These are phyloP conservation scores for Caenorhabditis auriculariae DNA, from an alignment of 2,888 invertebrate species.

Conservation along the genomic window DNA sequence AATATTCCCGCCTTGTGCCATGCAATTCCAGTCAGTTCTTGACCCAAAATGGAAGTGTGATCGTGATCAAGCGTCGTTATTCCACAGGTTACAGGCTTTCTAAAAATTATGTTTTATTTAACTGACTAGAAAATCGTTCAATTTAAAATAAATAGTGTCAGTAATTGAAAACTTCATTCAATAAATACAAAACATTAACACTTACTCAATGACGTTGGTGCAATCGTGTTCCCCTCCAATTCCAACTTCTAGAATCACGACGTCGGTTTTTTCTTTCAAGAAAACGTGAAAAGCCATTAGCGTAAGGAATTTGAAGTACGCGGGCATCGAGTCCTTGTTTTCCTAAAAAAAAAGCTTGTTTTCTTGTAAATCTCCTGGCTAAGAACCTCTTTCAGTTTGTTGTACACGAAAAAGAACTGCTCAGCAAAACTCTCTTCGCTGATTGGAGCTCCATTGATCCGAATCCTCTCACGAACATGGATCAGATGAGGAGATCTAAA, in stretches of 20 bases:
- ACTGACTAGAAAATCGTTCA: background rate
- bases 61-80: constrained; percentile 88
- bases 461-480: constrained; percentile 85
- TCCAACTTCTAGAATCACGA: constrained; percentile 92
- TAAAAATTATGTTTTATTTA: constrained; percentile 2
- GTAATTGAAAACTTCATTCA: background rate
- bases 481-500: constrained; percentile 89
- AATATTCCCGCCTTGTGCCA: constrained; percentile 94
- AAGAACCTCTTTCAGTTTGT: constrained; percentile 9
- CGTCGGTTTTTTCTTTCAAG: constrained; percentile 77
- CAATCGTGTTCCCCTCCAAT: constrained; percentile 92
- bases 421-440: constrained; percentile 75
- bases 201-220: constrained; percentile 79
- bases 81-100: constrained; percentile 81
- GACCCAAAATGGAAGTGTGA: constrained; percentile 81
- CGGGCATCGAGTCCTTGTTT: constrained; percentile 56
- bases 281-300: constrained; percentile 87
- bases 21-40: constrained; percentile 83
- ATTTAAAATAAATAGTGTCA: background rate
- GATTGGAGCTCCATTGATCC: constrained; percentile 81
- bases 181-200: constrained; percentile 1
- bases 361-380: too few species aligned
- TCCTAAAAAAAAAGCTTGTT: too few species aligned
- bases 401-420: constrained; percentile 73
- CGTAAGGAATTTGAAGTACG: constrained; percentile 91